Base-by-base conservation (phyloP, 2,888 invertebrate genomes). In the Oscheius sp. region DNA sequence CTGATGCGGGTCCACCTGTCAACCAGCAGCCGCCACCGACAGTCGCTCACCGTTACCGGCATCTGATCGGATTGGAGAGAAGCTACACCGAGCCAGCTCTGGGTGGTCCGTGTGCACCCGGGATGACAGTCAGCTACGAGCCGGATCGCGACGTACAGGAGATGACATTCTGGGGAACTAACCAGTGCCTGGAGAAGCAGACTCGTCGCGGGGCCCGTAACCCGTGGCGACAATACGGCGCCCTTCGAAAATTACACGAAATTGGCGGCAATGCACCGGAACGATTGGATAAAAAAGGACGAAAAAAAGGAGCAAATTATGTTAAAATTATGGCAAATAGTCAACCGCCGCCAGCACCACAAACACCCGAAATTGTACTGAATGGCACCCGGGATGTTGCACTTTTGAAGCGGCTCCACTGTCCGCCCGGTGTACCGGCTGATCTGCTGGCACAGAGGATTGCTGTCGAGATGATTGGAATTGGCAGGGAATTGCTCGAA, bases 191-290 rank as follows among this genome's bases (percentile, higher is more conserved):
- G 25, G 66, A 66, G 21, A 66, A 66, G 52, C 52, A 49, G 66
- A 16, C 66, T 12, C 49, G 52, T 49, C 18, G 66, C n/a, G 66
- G 66, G 7, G 49, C 66, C 18, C 25, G 35, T 16, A 66, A 66
- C 27, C 66, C 66, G 18, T 66, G 66, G 66, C 49, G 66, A 25
- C 66, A 66, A 49, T 66, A 66, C 52, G 66, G 66, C 25, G 66
- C 66, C 2, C 52, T 66, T 49, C 12, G 66, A 5, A 66, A 66
- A n/a, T 29, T 66, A 12, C 52, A 66, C 52, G 66, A 66, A n/a
- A 66, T 66, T 52, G 66, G 66, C n/a, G 66, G 66, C 13, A 66
- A 25, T 16, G 66, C 52, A 25, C 66, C 66, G 9, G 66, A 66
- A 18, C 23, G 18, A 35, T 13, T 66, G 66, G 66, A 66, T 49